Evolutionary conservation across 2,888 invertebrate species (phyloP), one percentile per base, ranked within the genome.

Genomic region (Lagria hirta): DNA sequence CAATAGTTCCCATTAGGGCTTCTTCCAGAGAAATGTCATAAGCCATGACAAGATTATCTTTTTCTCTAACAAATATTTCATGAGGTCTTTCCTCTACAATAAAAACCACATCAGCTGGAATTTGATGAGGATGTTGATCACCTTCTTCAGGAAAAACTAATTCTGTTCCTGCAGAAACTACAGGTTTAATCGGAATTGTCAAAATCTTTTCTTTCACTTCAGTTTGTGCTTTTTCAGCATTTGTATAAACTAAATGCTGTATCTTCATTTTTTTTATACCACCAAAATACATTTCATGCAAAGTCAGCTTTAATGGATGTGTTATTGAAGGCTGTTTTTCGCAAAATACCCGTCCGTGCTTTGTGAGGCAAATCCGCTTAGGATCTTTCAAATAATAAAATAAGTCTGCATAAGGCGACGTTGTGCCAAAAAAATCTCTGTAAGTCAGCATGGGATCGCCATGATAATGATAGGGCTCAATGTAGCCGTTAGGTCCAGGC

Each of bases 241-340:
- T 82, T 0, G 78, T 74, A 58, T 85, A 81, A 3, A 85, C 84
- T 28, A 84, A 73, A 22, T 85, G 76, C 62, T 84, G 82, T 21
- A 89, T 86, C 70, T 87, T 87, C 83, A 89, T 86, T 65, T 88
- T 84, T 68, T 89, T 90, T n/a, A 86, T 72, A 1, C 85, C 84
- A 0, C 90, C 90, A 56, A 76, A 81, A 65, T 78, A 87, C 4
- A 78, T 75, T 62, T 85, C 85, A 51, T 80, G 76, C 26, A 84
- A 66, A n/a, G 80, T 77, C 40, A 85, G 67, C 21, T 69, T 69
- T 13, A 85, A 69, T 3, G 75, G 69, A 55, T 78, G 79, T 51
- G 74, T 75, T 17, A 82, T 72, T 14, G 79, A 73, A 2, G 76
- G 68, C 54, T 80, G 80, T 64, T 83, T 88, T 51, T 78, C 79